Evolutionary conservation across 2,113 vertebrate species (phyloP).

Genomic region (Apistogramma diplotaenia): DNA sequence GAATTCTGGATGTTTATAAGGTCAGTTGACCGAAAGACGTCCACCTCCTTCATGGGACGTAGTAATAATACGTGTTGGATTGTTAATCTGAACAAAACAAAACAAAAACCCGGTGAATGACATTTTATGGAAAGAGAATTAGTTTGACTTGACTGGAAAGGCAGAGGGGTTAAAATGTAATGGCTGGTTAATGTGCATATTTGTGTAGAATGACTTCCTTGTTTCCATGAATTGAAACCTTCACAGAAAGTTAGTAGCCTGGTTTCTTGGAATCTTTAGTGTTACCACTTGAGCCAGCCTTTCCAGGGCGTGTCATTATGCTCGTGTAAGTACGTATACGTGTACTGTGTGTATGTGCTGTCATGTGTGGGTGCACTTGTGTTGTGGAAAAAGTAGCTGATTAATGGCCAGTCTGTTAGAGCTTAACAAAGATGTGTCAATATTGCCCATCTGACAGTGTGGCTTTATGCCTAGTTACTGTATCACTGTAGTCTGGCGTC

Average conservation of each 20-base stretch:
- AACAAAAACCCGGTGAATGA: not conserved
- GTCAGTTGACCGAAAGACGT: constrained; percentile 71
- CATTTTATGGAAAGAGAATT: not conserved
- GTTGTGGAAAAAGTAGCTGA: constrained; percentile 63
- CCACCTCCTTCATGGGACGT: not conserved
- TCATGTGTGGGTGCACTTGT: not conserved
- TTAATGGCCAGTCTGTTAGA: constrained; percentile 55
- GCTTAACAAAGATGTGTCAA: constrained; percentile 66
- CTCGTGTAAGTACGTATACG: not conserved
- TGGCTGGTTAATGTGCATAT: not conserved
- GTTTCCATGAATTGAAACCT: not conserved
- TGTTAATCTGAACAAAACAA: too few species aligned
- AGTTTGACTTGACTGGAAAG: not conserved
- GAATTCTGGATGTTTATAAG: constrained; percentile 97
- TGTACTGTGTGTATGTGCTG: not conserved
- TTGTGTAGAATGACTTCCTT: not conserved
- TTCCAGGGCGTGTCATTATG: not conserved
- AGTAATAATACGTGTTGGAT: not conserved
- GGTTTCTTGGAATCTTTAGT: not conserved
- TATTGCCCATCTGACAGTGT: constrained; percentile 57
- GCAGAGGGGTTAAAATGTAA: not conserved
- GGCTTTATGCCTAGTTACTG: constrained; percentile 17
- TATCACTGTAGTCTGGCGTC: not conserved
- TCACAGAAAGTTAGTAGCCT: not conserved
- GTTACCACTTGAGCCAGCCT: not conserved